Conservation (phyloP, 2,113 vertebrate species). For the Hydrochoerus hydrochaeris region DNA sequence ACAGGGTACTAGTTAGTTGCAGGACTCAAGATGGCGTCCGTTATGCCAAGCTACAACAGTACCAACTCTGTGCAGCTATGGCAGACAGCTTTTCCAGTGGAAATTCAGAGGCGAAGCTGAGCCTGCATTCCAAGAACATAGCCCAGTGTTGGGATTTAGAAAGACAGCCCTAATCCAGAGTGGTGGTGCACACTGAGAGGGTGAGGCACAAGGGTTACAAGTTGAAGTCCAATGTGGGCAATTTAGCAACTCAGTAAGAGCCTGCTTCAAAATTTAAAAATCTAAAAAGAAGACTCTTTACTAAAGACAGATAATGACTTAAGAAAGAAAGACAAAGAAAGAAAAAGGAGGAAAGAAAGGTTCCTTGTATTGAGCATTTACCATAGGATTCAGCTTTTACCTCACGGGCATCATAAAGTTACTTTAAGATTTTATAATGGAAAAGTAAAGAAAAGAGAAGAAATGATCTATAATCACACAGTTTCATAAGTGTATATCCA, state of each 20-base stretch:
- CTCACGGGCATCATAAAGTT: neutral
- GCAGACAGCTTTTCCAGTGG: neutral
- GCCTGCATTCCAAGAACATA: neutral
- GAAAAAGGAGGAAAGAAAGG: neutral
- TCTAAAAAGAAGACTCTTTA: neutral
- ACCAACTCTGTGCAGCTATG: neutral
- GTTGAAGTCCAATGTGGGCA: neutral
- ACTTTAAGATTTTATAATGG: conserved; percentile 22
- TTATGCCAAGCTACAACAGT: too few species aligned
- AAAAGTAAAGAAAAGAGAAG: neutral
- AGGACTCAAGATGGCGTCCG: too few species aligned
- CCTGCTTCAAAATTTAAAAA: neutral
- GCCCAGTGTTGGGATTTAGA: neutral
- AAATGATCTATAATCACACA: neutral
- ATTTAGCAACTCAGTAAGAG: neutral
- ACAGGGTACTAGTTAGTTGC: too few species aligned
- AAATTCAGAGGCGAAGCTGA: neutral
- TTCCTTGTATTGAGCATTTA: conserved; percentile 29
- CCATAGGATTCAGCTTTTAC: neutral
- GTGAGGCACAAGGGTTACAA: neutral
- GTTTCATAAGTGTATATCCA: conserved; percentile 20
- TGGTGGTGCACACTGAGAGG: neutral
- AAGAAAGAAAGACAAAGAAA: neutral
- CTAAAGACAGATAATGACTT: conserved; percentile 33
- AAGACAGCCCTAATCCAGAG: neutral